Evolutionary conservation across 2,113 vertebrate genomes (phyloP).

Genomic region (Elgaria multicarinata): DNA sequence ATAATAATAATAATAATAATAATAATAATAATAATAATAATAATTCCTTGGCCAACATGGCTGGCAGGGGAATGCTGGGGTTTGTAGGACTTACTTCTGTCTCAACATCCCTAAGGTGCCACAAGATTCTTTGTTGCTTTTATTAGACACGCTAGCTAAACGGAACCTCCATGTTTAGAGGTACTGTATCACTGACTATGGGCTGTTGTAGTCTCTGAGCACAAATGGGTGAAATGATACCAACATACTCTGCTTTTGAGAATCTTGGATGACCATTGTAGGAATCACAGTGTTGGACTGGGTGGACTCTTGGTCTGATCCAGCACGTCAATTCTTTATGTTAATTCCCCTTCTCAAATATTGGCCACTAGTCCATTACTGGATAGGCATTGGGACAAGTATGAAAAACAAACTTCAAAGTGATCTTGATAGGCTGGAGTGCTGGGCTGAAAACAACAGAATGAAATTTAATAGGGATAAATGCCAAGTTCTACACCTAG

Average conservation of each 20-base stretch:
- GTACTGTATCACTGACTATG: background rate
- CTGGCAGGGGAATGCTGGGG: too few species aligned
- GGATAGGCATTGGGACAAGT: background rate
- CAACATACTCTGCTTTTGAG: background rate
- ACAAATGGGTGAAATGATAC: background rate
- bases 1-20: too few species aligned
- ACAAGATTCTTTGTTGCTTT: background rate
- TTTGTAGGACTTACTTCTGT: too few species aligned
- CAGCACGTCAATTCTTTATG: background rate
- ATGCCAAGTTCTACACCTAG: too few species aligned
- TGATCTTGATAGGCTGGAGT: too few species aligned
- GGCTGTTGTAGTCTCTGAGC: background rate
- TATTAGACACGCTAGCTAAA: background rate
- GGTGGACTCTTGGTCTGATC: background rate
- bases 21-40: too few species aligned
- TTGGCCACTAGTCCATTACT: background rate
- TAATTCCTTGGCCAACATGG: too few species aligned
- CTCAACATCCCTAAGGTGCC: too few species aligned
- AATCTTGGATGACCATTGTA: background rate
- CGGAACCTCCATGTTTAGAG: background rate
- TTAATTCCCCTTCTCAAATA: background rate
- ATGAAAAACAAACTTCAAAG: too few species aligned
- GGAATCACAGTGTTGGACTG: background rate
- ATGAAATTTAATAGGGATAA: too few species aligned
- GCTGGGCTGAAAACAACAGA: too few species aligned